Evolutionary conservation across 1,140 invertebrate genomes (phyloP).

Genomic region (Eulimnadia texana): DNA sequence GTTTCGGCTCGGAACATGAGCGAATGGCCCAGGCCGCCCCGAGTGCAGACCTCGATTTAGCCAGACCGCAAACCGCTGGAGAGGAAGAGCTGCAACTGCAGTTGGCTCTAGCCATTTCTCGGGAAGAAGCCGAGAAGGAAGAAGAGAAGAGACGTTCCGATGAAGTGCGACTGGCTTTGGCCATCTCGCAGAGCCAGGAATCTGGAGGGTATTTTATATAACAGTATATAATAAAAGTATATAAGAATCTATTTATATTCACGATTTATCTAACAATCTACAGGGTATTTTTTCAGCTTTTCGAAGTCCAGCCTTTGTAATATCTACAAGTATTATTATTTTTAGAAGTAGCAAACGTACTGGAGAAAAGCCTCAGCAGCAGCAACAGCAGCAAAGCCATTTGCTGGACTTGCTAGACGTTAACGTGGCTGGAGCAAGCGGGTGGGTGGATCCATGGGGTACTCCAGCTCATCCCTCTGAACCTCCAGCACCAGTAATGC

Average conservation of each 20-base stretch:
- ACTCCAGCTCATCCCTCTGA: slow-evolving; percentile 17
- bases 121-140: slow-evolving; percentile 95
- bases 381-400: slow-evolving; percentile 39
- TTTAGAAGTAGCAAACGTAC: background rate
- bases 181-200: slow-evolving; percentile 80
- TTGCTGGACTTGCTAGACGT: slow-evolving; percentile 69
- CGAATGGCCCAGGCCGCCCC: slow-evolving; percentile 16
- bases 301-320: background rate
- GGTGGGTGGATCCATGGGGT: slow-evolving; percentile 18
- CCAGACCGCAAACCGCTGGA: slow-evolving; percentile 83
- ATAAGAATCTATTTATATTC: too few relatives aligned
- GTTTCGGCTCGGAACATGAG: slow-evolving; percentile 20
- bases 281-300: too few relatives aligned
- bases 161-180: slow-evolving; percentile 84
- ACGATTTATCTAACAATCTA: too few relatives aligned
- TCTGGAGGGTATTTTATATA: slow-evolving; percentile 54
- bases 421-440: slow-evolving; percentile 38
- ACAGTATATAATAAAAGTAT: too few relatives aligned
- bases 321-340: slow-evolving; percentile 1
- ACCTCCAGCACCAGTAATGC: slow-evolving; percentile 15
- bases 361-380: background rate
- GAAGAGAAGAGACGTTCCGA: slow-evolving; percentile 82
- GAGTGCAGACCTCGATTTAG: slow-evolving; percentile 69
- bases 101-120: slow-evolving; percentile 92
- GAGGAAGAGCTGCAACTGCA: slow-evolving; percentile 97